Base-by-base conservation (phyloP, 2,888 invertebrate species). In the Carterocephalus palaemon region DNA sequence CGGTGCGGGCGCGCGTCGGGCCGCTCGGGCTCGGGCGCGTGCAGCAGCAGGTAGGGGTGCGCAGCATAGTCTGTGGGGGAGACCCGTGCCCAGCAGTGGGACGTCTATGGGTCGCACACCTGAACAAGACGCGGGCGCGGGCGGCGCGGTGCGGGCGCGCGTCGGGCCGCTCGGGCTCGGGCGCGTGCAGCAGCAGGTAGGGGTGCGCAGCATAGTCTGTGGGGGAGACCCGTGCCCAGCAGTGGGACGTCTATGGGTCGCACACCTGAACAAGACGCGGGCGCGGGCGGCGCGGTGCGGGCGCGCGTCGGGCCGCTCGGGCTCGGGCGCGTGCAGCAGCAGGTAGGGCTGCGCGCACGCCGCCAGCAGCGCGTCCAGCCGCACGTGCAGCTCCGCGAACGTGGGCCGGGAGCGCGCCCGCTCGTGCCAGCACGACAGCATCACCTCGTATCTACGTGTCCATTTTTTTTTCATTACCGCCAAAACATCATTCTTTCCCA, bases 361-460 rank as follows among this genome's bases (percentile, higher is more conserved):
- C 52, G 72, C 60, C 19, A 88, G 62, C 51, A 84, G 62, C 48
- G 67, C 73, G 69, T 88, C 87, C 1, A 87, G 62, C 3, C 56
- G 56, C 26, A 46, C 52, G 54, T 79, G 78, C 23, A 95, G 84
- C 53, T 91, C 89, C 0, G 80, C 70, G 75, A 95, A 95, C 9
- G 90, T 90, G 0, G 95, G 95, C 46, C 95, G 83, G 10, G 90
- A 89, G 48, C 88, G 88, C 0, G 95, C 92, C 38, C 88, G 82
- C 1, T 82, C 80, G 43, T 88, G 85, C 95, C 95, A 95, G 65
- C 95, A 95, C 0, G 89, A 87, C 9, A 82, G 58, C 94, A 95
- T 95, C 38, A 95, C 69, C 24, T 90, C 84, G 67, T 95, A 95
- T 24, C 95, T 95, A 60, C 4, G 4, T 19, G n/a, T n/a, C n/a